Evolutionary conservation across 2,797 vertebrate species (phyloP), one percentile per base, ranked within the genome.

Genomic region (Apogon talboti): DNA sequence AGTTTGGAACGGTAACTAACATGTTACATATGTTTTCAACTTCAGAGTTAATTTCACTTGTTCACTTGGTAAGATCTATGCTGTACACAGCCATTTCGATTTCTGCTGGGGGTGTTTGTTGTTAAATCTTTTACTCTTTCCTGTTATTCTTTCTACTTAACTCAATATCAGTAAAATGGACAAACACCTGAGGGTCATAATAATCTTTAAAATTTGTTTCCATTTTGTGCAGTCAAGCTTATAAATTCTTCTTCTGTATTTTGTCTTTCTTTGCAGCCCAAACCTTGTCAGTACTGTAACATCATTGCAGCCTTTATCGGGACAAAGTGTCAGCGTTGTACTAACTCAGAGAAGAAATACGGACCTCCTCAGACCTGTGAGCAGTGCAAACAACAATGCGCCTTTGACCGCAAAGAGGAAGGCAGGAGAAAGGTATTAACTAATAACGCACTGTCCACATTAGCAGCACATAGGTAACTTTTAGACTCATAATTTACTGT

Each of bases 271-370:
- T 74, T 86, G 3, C 86, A 99, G 98, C 98, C 98, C 71, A 99
- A 99, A 84, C 97, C 98, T 66, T 99, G 98, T 87, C 98, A 99
- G 90, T 99, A 99, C 93, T 99, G 98, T 95, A 99, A 99, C 91
- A 98, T 99, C 73, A 99, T 99, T 70, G 98, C 98, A 51, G 98
- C 98, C 0, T 99, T 99, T 82, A 99, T 99, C 43, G 98, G 98
- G 77, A 99, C 97, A 42, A 99, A 99, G 88, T 99, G 98, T 83
- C 98, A 99, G 82, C 97, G 98, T 71, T 99, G 98, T 80, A 98
- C 97, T 58, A 99, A 99, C 92, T 99, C 97, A 0, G 98, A 99
- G 91, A 99, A 99, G 89, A 99, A 99, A 83, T 98, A 99, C 1
- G 98, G 98, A 65, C 95, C 98, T 0, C 98, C 98, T 64, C 98